Evolutionary conservation across 2,797 vertebrate genomes (phyloP), one percentile per base, ranked within the genome.

Genomic region (Poliocrania exsul): DNA sequence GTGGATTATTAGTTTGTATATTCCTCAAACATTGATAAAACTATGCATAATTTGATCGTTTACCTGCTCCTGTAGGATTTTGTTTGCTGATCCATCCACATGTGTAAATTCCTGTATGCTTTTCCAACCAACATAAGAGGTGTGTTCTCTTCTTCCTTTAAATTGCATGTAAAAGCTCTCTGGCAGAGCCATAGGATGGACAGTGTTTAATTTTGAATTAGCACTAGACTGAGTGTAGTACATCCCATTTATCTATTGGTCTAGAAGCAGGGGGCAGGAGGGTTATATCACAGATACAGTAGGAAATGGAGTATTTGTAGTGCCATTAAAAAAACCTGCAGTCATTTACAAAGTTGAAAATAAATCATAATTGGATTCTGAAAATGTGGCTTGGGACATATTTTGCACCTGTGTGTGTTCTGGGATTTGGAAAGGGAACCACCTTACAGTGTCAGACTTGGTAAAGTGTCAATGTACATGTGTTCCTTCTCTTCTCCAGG

Each of bases 141-240:
- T 57, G 11, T 71, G 13, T 78, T 47, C 19, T 86, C 46, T 72
- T 65, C 38, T 8, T 79, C 54, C 37, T 56, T 60, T 13, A 57
- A 67, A 69, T 69, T 29, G 5, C 19, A 5, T 6, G 21, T 70
- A 23, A 11, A 67, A 57, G 38, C 31, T 42, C 9, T 64, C 46
- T 65, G 19, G 21, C 40, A 75, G 29, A 90, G 21, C 35, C n/a
- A 16, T 24, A 51, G 29, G 15, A 17, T 16, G 58, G 54, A 16
- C 12, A 24, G 35, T 83, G n/a, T 35, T 90, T 86, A 35, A 86
- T 74, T 94, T 72, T 57, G 61, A 67, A 53, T 82, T 50, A 53
- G 6, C 4, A 2, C 56, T 80, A 47, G 40, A 5, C 49, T 85
- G 33, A 40, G 13, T n/a, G 13, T 49, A 14, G 58, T 58, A 5